Base-by-base conservation (phyloP, 2,113 vertebrate genomes). In the Strix uralensis region DNA sequence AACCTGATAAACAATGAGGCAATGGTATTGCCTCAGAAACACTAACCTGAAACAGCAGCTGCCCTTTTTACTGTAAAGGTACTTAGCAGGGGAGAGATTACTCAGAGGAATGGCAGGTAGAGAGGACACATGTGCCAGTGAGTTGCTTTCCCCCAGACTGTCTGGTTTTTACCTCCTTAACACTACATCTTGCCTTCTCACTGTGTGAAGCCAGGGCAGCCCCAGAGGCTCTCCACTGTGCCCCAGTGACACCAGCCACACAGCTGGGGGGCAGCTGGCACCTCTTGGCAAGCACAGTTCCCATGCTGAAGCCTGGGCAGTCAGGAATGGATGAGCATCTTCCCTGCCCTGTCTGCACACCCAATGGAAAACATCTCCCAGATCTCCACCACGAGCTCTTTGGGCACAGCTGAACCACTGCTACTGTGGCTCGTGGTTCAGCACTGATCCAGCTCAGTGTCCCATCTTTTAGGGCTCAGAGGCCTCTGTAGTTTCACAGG, bases 71-170 rank as follows among this genome's bases (percentile, higher is more conserved):
- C 47, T 77, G 46, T 36, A 6, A 32, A 65, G 75, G 29, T 30
- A 15, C 74, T 70, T 32, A 22, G 55, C 26, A 32, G 40, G 12
- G 34, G n/a, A 58, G 61, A 22, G 62, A 29, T 61, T 26, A 44
- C 66, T 58, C 71, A 42, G 55, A 63, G 71, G 66, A 84, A 44
- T 4, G 46, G 79, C 65, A 42, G 29, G 51, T 54, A 52, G 42
- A 73, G 44, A 61, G 32, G n/a, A 80, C 26, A 40, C 4, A 0
- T 1, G 5, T 34, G 11, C 29, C 20, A 57, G 54, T 6, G 26
- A 52, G 36, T 3, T 66, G 38, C 44, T 52, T 47, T 61, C 62
- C 66, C 40, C 8, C 9, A 34, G 30, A 26, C 49, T 29, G 7
- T 47, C 49, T 62, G 27, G 1, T 12, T 86, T 79, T 62, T 10